Base-by-base conservation (phyloP, 2,888 invertebrate genomes). In the Crossocerus cetratus region DNA sequence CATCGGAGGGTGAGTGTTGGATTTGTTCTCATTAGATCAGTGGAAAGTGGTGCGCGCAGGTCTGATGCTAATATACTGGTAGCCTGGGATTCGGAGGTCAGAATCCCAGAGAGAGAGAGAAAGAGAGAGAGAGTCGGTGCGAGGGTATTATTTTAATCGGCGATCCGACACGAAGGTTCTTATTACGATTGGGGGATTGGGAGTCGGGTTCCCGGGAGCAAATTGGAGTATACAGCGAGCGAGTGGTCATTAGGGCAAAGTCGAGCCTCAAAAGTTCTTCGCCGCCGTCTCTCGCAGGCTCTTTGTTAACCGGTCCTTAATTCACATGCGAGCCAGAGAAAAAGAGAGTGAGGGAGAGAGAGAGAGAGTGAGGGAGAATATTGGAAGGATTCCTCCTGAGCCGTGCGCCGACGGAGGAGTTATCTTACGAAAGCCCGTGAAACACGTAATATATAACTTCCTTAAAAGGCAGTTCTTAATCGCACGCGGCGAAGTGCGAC, bases 371-470 rank as follows among this genome's bases (percentile, higher is more conserved):
- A 1, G 5, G 5, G 18, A 49, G 49, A 49, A 49, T 13, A 16
- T 13, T 49, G 13, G 16, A 49, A 18, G 49, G 49, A n/a, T n/a
- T 49, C 49, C n/a, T 49, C 49, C 49, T 16, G 2, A 18, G 2
- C 2, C 18, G 32, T 32, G 11, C 32, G 32, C 32, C 32, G 32
- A 32, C 32, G 32, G 32, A 32, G 32, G 32, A 45, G 61, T 68
- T 61, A 65, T 58, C 68, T 43, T 64, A 75, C 77, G 74, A 58
- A 65, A 44, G 66, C 61, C 68, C 58, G 73, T 65, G 69, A 72
- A 72, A 76, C 72, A 66, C 66, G 66, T 80, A 80, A 81, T 77
- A 76, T 81, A 81, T 72, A 66, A 72, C 83, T 80, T 80, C 77
- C 74, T 72, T 81, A 80, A 80, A 66, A 77, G 81, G 74, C 72